Conservation (phyloP, 2,888 invertebrate species). For the Hydrotaea cyrtoneurina region DNA sequence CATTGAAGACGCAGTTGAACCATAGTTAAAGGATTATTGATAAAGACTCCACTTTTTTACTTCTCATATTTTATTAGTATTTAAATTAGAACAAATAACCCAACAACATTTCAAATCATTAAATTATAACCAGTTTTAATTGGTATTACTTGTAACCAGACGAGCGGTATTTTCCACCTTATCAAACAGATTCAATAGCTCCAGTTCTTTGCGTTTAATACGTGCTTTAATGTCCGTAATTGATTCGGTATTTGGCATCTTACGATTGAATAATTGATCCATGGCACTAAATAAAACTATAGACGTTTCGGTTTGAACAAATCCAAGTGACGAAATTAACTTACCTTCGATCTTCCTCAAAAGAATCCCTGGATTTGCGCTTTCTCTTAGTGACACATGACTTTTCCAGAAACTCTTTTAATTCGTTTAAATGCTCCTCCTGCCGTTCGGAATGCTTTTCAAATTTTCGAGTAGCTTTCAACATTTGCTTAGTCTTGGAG, state of each 20-base stretch:
- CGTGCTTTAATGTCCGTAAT: conserved; percentile 73
- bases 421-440: conserved; percentile 75
- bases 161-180: conserved; percentile 66
- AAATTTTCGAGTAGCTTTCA: conserved; percentile 71
- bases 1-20: too few species aligned
- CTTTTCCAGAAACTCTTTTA: conserved; percentile 75
- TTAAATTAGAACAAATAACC: not conserved
- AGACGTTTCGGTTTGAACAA: not conserved
- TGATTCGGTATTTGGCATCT: conserved; percentile 73
- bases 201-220: conserved; percentile 75
- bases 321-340: not conserved
- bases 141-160: conserved; percentile 37
- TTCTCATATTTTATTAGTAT: not conserved
- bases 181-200: conserved; percentile 75
- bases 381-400: conserved; percentile 72
- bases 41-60: too few species aligned
- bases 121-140: not conserved
- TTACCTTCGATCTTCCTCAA: conserved; percentile 68
- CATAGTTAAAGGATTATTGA: too few species aligned
- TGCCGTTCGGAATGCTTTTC: conserved; percentile 72
- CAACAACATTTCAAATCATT: not conserved
- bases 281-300: conserved; percentile 72
- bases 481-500: conserved; percentile 58
- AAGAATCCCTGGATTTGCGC: conserved; percentile 57
- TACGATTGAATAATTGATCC: conserved; percentile 74